Base-by-base conservation (phyloP, 2,888 invertebrate species). In the Ethmia dodecea region DNA sequence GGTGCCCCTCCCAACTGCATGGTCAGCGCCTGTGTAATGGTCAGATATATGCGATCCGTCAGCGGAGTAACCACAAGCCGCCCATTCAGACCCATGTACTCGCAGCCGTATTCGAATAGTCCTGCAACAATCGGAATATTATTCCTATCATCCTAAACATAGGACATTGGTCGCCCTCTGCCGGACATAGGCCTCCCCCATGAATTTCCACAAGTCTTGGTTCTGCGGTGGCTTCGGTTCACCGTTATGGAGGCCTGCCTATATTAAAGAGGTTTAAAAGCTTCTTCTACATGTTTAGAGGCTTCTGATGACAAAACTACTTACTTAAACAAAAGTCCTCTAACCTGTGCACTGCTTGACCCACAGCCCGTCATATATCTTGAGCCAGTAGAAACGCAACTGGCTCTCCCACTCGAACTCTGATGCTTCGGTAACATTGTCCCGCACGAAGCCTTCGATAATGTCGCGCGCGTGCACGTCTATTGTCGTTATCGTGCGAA, bases 401-500 rank as follows among this genome's bases (percentile, higher is more conserved):
- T 97, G 97, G 59, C 95, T 95, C 72, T 97, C 96, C 97, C 97
- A 97, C 56, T 95, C 93, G 57, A 97, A 97, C 74, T 97, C 96
- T 40, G 91, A 88, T 0, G 92, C 91, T 52, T 95, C 93, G 16
- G 94, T 90, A 10, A 97, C 91, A 71, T 95, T 95, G 68, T 92
- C 92, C 9, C 92, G 80, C 0, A 94, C 93, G 54, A 94, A 94
- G 0, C 86, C 89, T 54, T 96, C 96, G 34, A 97, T 92, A 39
- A 97, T 96, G 61, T 97, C 97, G 12, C 96, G 89, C 0, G 95
- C 94, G 66, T 97, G 97, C 0, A 97, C 96, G 66, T 97, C 97
- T 34, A 97, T 92, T 0, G 96, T 97, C 2, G 96, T 89, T 24
- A 97, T 91, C 0, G 96, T 93, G 54, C 95, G 94, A 66, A 96